Evolutionary conservation across 1,140 invertebrate genomes (phyloP).

Genomic region (Heliothis subflexa): DNA sequence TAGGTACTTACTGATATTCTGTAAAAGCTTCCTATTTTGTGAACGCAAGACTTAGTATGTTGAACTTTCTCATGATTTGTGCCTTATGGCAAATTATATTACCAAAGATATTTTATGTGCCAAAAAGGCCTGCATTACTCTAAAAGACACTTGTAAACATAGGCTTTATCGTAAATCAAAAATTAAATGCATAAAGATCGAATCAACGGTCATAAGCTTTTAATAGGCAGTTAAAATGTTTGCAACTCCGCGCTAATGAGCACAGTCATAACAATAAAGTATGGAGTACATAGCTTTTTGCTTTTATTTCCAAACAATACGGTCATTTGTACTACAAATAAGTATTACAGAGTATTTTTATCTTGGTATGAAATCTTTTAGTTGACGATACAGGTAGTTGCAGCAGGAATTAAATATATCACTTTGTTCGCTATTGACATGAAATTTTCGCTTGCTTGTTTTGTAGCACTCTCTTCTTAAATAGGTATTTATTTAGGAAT

Average conservation of each 20-base stretch:
- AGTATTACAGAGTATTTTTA: slow-evolving; percentile 14
- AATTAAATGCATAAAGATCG: slow-evolving; percentile 32
- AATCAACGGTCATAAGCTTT: slow-evolving; percentile 42
- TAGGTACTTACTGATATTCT: too few species aligned
- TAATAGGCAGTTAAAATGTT: slow-evolving; percentile 45
- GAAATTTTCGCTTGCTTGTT: neutral
- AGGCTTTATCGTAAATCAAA: slow-evolving; percentile 31
- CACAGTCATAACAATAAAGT: slow-evolving; percentile 28
- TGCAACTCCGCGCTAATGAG: slow-evolving; percentile 42
- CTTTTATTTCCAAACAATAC: slow-evolving; percentile 39
- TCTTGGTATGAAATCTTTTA: slow-evolving; percentile 9
- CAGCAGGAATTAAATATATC: neutral
- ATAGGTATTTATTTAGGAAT: neutral
- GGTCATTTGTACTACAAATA: slow-evolving; percentile 38
- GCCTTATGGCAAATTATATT: too few species aligned
- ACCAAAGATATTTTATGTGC: neutral
- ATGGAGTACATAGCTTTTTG: slow-evolving; percentile 24
- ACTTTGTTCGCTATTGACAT: neutral
- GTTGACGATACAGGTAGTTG: neutral
- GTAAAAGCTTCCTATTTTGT: too few species aligned
- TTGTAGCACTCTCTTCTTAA: neutral
- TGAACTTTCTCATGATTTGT: too few species aligned
- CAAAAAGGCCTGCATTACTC: neutral
- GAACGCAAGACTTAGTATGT: too few species aligned
- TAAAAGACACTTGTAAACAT: neutral